Conservation (phyloP, 2,113 vertebrate genomes). For the Hemiprocne comata region DNA sequence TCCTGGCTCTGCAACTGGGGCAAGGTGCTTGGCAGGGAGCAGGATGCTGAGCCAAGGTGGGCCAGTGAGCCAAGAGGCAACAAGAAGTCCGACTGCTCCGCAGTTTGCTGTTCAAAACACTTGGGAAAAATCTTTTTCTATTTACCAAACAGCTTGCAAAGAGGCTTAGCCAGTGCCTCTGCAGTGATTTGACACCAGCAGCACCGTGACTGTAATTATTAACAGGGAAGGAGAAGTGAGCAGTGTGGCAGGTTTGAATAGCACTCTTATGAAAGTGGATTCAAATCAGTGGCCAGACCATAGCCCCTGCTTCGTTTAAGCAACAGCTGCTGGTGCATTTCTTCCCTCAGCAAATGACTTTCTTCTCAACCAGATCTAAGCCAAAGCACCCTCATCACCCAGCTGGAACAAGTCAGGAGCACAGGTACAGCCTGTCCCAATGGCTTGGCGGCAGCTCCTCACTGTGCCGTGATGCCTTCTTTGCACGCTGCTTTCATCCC, state of each 20-base stretch:
- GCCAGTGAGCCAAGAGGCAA: neutral
- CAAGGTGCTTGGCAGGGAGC: neutral
- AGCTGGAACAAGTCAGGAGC: neutral
- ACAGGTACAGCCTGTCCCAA: neutral
- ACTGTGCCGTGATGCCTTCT: neutral
- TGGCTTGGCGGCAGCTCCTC: neutral
- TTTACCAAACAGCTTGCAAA: neutral
- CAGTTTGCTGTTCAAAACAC: fast-evolving
- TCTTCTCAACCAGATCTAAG: fast-evolving
- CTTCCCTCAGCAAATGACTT: neutral
- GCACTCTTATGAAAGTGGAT: neutral
- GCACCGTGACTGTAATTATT: neutral
- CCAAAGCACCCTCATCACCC: fast-evolving
- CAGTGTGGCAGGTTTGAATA: neutral
- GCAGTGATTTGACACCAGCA: neutral
- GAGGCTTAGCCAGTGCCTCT: neutral
- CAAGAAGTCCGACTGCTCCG: fast-evolving
- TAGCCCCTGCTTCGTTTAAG: neutral
- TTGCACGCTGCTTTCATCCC: neutral
- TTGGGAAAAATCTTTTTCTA: neutral
- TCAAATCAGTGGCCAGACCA: neutral
- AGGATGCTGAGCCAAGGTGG: neutral
- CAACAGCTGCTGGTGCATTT: neutral
- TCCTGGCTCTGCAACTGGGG: neutral
- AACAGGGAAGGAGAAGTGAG: neutral